phyloP scores from a whole-genome alignment of 2,888 invertebrate genomes.

The Pharmacophagus antenor region DNA sequence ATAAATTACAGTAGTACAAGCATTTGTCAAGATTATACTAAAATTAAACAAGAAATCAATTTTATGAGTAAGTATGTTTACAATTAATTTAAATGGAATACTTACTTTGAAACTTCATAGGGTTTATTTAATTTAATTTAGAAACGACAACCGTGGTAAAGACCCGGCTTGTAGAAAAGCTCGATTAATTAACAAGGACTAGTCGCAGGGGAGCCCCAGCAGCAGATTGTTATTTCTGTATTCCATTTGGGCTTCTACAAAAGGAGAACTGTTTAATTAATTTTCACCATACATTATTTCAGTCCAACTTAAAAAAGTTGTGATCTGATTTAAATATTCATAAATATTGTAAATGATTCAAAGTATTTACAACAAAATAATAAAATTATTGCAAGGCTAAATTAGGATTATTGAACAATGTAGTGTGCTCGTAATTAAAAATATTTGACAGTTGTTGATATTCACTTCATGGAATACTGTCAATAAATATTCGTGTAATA shows the following conservation, averaged over 20 bases:
- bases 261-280: not conserved
- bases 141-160: constrained; percentile 24
- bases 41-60: not conserved
- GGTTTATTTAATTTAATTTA: constrained; percentile 26
- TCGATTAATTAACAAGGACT: constrained; percentile 29
- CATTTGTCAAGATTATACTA: not conserved
- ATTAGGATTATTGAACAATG: too few relatives aligned
- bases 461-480: too few relatives aligned
- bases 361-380: too few relatives aligned
- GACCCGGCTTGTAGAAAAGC: constrained; percentile 24
- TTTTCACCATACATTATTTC: constrained; percentile 2
- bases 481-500: too few relatives aligned
- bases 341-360: not conserved
- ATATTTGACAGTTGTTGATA: too few relatives aligned
- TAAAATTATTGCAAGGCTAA: too few relatives aligned
- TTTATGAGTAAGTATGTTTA: constrained; percentile 7
- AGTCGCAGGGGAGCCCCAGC: constrained; percentile 23
- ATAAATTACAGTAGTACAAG: too few relatives aligned
- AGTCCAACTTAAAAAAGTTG: not conserved
- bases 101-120: constrained; percentile 18
- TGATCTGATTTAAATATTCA: not conserved
- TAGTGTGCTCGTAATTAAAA: too few relatives aligned
- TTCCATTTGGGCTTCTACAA: constrained; percentile 7
- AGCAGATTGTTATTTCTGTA: constrained; percentile 15
- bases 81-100: constrained; percentile 9